Conservation (phyloP, 2,113 vertebrate species). For the Empidonax traillii region DNA sequence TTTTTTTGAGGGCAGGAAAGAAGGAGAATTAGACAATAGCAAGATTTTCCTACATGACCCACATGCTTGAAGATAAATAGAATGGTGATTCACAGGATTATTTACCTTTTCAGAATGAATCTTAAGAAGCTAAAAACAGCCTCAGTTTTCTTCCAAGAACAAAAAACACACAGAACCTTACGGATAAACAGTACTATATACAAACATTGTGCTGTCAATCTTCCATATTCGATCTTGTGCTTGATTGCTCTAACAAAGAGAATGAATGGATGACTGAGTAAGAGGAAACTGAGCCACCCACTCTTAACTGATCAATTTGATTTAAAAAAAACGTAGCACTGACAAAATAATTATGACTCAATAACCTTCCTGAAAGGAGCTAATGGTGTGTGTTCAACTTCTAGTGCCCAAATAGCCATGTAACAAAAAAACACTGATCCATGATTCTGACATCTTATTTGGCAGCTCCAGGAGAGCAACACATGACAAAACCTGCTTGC, state of each 20-base stretch:
- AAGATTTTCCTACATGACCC: background rate
- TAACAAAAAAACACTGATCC: background rate
- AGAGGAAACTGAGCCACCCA: background rate
- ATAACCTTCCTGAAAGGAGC: background rate
- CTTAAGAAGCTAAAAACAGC: background rate
- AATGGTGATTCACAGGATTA: background rate
- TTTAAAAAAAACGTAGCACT: background rate
- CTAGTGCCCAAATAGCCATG: background rate
- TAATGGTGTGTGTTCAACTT: background rate
- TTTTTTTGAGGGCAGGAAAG: background rate
- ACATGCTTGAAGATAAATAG: background rate
- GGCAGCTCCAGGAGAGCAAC: background rate
- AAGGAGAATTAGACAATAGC: background rate
- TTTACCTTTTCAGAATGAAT: background rate
- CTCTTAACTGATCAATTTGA: background rate
- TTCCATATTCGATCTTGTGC: background rate
- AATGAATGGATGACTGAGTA: background rate
- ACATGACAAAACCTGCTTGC: background rate
- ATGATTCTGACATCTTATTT: background rate
- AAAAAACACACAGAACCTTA: background rate
- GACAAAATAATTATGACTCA: background rate
- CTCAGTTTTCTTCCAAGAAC: background rate
- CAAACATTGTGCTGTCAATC: background rate
- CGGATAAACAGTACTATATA: background rate
- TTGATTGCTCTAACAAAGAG: background rate